These are phyloP conservation scores for Tholera decimalis DNA, from an alignment of 2,888 invertebrate genomes.

Conservation along the genomic window DNA sequence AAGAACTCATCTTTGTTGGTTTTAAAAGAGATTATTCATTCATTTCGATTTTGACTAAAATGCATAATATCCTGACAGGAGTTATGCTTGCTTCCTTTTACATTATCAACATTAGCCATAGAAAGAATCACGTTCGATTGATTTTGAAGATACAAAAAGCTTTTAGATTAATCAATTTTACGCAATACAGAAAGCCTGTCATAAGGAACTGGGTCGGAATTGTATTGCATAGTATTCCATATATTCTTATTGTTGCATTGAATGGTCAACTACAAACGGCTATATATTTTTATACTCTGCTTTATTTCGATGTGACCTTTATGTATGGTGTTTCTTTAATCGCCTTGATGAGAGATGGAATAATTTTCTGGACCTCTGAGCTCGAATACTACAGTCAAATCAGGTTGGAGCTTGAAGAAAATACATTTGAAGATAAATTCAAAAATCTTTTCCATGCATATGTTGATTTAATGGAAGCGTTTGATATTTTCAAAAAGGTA, in stretches of 20 bases:
- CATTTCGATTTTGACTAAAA: not conserved
- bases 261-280: not conserved
- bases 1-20: not conserved
- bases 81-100: slow-evolving; percentile 7
- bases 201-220: slow-evolving; percentile 26
- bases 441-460: slow-evolving; percentile 38
- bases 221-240: not conserved
- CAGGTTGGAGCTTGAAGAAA: slow-evolving; percentile 7
- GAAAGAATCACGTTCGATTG: slow-evolving; percentile 17
- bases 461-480: slow-evolving; percentile 30
- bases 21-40: accelerated
- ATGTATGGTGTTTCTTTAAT: slow-evolving; percentile 28
- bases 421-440: slow-evolving; percentile 5
- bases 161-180: slow-evolving; percentile 17
- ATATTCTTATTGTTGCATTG: too few relatives aligned
- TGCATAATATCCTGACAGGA: not conserved
- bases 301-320: slow-evolving; percentile 14
- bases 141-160: slow-evolving; percentile 46
- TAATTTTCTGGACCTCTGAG: slow-evolving; percentile 31
- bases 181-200: not conserved
- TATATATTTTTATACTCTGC: slow-evolving; percentile 3
- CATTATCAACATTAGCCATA: slow-evolving; percentile 27
- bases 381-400: slow-evolving; percentile 20
- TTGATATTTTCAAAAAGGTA: slow-evolving; percentile 36
- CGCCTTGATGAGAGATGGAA: slow-evolving; percentile 36